Evolutionary conservation across 2,797 vertebrate genomes (phyloP).

Genomic region (Rhadinocentrus ornatus): DNA sequence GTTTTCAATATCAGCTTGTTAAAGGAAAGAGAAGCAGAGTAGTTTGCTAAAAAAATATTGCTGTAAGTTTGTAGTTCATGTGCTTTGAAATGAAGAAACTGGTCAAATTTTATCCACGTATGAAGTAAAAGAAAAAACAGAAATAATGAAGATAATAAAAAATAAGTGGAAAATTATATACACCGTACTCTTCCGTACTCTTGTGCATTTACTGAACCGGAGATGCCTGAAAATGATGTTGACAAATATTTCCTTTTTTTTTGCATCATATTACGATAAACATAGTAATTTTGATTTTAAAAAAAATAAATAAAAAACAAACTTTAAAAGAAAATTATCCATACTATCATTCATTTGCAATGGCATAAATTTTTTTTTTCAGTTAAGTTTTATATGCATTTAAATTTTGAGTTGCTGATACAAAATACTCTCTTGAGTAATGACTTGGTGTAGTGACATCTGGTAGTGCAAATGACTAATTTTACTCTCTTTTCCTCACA

Average conservation of each 20-base stretch:
- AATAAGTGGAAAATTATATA: not conserved
- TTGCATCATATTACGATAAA: too few relatives aligned
- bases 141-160: not conserved
- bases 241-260: too few relatives aligned
- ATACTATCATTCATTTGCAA: not conserved
- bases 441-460: not conserved
- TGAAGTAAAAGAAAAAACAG: too few relatives aligned
- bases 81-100: not conserved
- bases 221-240: too few relatives aligned
- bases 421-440: not conserved
- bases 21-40: not conserved
- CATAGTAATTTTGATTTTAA: too few relatives aligned
- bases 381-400: not conserved
- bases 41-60: not conserved
- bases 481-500: not conserved
- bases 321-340: too few relatives aligned
- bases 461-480: not conserved
- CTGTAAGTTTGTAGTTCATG: not conserved
- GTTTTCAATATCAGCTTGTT: not conserved
- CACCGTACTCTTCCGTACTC: not conserved
- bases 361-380: not conserved
- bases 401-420: not conserved
- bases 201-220: not conserved
- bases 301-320: too few relatives aligned
- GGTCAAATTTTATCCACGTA: not conserved